Percentiles rank a stretch among this genome's conserved stretches.
Evolutionary conservation across 2,113 vertebrate species (phyloP).

Genomic region (Callocephalon fimbriatum): DNA sequence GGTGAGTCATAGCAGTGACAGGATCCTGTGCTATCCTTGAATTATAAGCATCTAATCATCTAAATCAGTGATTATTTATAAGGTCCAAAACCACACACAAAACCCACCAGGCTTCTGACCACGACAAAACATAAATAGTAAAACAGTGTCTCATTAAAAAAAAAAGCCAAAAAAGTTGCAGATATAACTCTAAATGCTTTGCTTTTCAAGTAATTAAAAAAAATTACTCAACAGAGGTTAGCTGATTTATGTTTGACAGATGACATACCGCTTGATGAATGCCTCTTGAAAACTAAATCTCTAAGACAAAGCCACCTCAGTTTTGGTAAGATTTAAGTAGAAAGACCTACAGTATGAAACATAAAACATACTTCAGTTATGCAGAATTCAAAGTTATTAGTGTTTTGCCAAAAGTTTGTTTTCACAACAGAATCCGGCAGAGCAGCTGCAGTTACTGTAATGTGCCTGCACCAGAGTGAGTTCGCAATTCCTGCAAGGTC

Average conservation of each 20-base stretch:
- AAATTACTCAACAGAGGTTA: not conserved
- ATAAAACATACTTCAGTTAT: not conserved
- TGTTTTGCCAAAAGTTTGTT: not conserved
- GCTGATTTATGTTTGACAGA: conserved; percentile 19
- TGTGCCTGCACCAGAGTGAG: not conserved
- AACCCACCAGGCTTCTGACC: conserved; percentile 39
- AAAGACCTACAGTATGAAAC: not conserved
- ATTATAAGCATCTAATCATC: not conserved
- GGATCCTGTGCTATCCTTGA: not conserved
- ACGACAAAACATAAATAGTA: not conserved
- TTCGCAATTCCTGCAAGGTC: not conserved
- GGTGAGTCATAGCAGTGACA: conserved; percentile 13
- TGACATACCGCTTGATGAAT: not conserved
- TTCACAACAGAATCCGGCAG: not conserved
- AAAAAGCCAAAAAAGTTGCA: not conserved
- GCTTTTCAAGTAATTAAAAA: conserved; percentile 4
- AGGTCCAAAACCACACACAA: conserved; percentile 9
- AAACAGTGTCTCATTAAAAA: not conserved
- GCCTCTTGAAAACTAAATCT: not conserved
- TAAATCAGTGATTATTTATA: conserved; percentile 44
- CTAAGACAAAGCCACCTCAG: not conserved
- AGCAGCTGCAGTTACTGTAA: not conserved
- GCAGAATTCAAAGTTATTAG: not conserved
- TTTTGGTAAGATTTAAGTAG: not conserved
- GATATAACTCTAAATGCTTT: not conserved